These are phyloP conservation scores for Hyppa rectilinea DNA, from an alignment of 2,888 invertebrate species.

Conservation along the genomic window DNA sequence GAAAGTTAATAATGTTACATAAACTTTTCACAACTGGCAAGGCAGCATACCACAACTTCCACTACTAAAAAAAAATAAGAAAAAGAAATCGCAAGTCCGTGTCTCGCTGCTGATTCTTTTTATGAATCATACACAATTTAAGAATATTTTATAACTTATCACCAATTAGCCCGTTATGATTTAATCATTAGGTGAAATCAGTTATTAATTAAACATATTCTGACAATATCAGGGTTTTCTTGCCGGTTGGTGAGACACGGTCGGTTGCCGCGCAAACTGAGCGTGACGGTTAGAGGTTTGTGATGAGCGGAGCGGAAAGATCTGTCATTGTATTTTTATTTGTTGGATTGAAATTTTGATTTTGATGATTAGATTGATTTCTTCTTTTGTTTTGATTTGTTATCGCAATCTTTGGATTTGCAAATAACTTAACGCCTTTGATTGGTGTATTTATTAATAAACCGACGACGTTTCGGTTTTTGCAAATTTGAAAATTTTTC, in stretches of 20 bases:
- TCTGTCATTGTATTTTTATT: conserved; percentile 30
- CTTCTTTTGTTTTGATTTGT: conserved; percentile 36
- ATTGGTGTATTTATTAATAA: neutral
- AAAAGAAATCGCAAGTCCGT: conserved; percentile 41
- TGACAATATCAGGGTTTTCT: conserved; percentile 49
- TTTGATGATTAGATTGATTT: too few relatives aligned
- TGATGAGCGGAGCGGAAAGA: conserved; percentile 60
- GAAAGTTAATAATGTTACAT: conserved; percentile 47
- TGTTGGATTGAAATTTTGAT: conserved; percentile 8
- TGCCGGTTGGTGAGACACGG: conserved; percentile 59
- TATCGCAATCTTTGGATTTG: neutral
- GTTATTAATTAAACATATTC: conserved; percentile 60
- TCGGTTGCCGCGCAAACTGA: conserved; percentile 63
- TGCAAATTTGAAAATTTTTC: too few relatives aligned
- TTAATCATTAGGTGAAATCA: conserved; percentile 65
- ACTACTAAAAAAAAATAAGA: conserved; percentile 4
- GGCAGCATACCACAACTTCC: conserved; percentile 23
- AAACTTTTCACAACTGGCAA: conserved; percentile 34
- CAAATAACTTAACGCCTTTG: neutral
- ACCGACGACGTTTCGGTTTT: too few relatives aligned
- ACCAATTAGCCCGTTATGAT: conserved; percentile 37
- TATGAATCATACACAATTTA: conserved; percentile 22
- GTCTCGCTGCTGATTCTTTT: neutral
- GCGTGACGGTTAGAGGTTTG: conserved; percentile 61
- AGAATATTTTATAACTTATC: conserved; percentile 38